Evolutionary conservation across 2,888 invertebrate species (phyloP), one percentile per base, ranked within the genome.

Genomic region (Drosophila yooni): DNA sequence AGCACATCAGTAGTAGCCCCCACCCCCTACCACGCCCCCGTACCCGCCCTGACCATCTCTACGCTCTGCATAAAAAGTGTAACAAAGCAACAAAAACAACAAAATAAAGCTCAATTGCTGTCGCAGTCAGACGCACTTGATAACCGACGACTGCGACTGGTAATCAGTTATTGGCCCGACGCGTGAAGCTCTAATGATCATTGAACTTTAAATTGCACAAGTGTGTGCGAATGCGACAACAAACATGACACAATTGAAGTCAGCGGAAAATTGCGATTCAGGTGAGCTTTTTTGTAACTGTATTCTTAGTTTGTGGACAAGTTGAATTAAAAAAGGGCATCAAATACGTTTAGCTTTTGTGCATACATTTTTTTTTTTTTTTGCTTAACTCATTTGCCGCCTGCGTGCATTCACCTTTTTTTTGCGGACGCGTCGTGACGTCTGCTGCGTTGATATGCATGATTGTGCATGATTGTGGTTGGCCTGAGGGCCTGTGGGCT

Each of bases 191-290:
- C 74, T 74, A 85, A 83, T 85, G 86, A 88, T 72, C 86, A 83
- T 76, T 84, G 86, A 88, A 88, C 86, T 88, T 72, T 66, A 76
- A 83, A 71, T 76, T 74, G 66, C 88, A 74, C 71, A 81, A 74
- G 62, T 67, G 71, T 73, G 74, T 74, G 64, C 40, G 13, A 52
- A 57, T 15, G 40, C 7, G 60, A 53, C 48, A 52, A 43, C n/a
- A 48, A 33, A 25, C 6, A 15, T n/a, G 6, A 60, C 15, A 36
- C 18, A 54, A 56, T 46, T 33, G 27, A 31, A 56, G 40, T 40
- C 8, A 65, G 31, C 10, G 65, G 43, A 50, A 29, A 59, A 25
- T 53, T 34, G 31, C 25, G 46, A 25, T 46, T 46, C 15, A 43
- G 61, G 61, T 61, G 18, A 61, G 50, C 48, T 54, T 40, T 38